Conservation (phyloP, 1,140 invertebrate species). For the Colletes gigas region DNA sequence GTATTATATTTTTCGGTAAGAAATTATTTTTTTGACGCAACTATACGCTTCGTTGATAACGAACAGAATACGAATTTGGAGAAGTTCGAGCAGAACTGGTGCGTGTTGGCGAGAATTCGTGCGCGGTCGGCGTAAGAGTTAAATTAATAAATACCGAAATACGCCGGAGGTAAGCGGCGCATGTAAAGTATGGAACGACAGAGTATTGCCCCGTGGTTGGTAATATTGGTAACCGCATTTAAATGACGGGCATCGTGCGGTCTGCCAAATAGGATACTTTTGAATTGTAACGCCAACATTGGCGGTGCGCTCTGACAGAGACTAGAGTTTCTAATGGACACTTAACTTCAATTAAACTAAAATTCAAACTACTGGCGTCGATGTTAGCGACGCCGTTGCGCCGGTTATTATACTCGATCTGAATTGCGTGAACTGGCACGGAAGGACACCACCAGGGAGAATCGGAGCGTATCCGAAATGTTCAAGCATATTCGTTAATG, state of each 20-base stretch:
- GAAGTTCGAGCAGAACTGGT: not conserved
- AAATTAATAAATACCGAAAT: slow-evolving; percentile 13
- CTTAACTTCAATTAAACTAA: slow-evolving; percentile 60
- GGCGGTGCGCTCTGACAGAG: slow-evolving; percentile 11
- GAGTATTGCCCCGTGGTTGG: slow-evolving; percentile 4
- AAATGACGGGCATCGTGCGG: slow-evolving; percentile 40
- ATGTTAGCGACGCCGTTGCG: slow-evolving; percentile 17
- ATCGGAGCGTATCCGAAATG: slow-evolving; percentile 16
- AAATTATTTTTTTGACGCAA: not conserved
- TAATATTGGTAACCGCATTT: slow-evolving; percentile 46
- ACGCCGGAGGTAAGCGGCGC: not conserved
- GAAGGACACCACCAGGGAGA: slow-evolving; percentile 30
- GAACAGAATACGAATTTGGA: too few species aligned
- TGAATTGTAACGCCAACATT: slow-evolving; percentile 32
- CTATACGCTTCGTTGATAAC: too few species aligned
- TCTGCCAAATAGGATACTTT: slow-evolving; percentile 45
- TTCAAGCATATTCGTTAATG: slow-evolving; percentile 22
- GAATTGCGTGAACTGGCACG: slow-evolving; percentile 29
- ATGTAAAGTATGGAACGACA: slow-evolving; percentile 14
- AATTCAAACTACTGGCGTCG: slow-evolving; percentile 40
- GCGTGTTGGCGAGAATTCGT: not conserved
- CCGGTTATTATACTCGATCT: slow-evolving; percentile 31
- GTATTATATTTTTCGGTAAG: not conserved
- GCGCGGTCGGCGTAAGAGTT: not conserved
- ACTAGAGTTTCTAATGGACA: slow-evolving; percentile 48